Percentiles rank a stretch among this genome's conserved stretches.
These are phyloP conservation scores for Oscheius onirici DNA, from an alignment of 2,888 invertebrate species.

Conservation along the genomic window DNA sequence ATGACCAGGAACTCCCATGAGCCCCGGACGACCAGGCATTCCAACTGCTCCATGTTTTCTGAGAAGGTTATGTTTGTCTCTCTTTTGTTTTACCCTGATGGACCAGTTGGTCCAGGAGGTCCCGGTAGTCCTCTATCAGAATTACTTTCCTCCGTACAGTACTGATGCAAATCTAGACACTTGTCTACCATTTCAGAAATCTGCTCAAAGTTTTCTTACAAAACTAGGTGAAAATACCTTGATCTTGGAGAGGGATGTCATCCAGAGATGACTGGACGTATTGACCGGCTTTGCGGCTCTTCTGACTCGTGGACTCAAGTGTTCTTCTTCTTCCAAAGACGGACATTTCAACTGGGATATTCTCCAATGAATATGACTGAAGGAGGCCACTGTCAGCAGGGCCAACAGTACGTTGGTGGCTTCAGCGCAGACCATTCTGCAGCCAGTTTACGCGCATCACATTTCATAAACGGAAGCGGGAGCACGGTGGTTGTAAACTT, in stretches of 20 bases:
- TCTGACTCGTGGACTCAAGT: neutral
- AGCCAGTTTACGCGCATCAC: constrained; percentile 14
- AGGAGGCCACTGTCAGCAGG: constrained; percentile 16
- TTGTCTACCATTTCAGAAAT: constrained; percentile 63
- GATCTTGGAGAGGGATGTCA: constrained; percentile 56
- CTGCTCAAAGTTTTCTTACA: neutral
- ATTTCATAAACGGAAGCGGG: constrained; percentile 9
- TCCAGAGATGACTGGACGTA: constrained; percentile 48
- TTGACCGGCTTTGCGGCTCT: neutral
- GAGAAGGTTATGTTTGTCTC: neutral
- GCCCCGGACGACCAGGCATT: constrained; percentile 50
- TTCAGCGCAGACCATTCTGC: constrained; percentile 20
- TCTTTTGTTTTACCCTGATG: constrained; percentile 37
- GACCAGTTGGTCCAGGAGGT: constrained; percentile 52
- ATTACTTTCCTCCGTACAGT: constrained; percentile 63
- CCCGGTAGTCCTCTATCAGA: constrained; percentile 44
- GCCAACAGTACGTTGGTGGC: constrained; percentile 6
- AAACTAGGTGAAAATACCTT: constrained; percentile 32
- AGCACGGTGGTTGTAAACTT: neutral
- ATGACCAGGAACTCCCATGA: constrained; percentile 58
- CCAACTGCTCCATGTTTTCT: constrained; percentile 52
- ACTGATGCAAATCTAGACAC: constrained; percentile 68
- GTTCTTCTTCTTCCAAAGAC: neutral
- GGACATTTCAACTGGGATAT: constrained; percentile 13
- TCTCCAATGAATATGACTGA: constrained; percentile 18